Evolutionary conservation across 2,888 invertebrate species (phyloP).

Genomic region (Spisula solida): DNA sequence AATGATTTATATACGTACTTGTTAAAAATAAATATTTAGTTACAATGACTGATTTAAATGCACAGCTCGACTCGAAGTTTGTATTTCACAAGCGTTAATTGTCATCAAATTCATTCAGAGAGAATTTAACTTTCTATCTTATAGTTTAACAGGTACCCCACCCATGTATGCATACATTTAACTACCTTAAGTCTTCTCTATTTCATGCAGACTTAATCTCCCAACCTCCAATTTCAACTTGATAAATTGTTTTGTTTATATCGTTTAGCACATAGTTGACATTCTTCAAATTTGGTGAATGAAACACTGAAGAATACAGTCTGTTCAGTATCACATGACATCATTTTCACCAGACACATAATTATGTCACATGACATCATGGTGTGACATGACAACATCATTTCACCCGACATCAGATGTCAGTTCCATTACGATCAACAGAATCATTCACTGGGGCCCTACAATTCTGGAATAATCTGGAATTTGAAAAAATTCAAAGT

Average conservation of each 20-base stretch:
- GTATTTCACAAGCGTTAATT: too few species aligned
- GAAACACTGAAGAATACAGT: background rate
- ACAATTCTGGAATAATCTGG: too few species aligned
- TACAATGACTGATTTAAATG: too few species aligned
- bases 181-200: background rate
- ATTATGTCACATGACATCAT: background rate
- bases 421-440: too few species aligned
- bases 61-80: too few species aligned
- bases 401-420: too few species aligned
- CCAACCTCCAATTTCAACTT: background rate
- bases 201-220: background rate
- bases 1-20: too few species aligned
- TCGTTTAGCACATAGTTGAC: background rate
- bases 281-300: background rate
- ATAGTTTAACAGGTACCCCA: background rate
- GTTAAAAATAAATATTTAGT: too few species aligned
- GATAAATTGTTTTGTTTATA: constrained; percentile 25
- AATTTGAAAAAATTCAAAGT: too few species aligned
- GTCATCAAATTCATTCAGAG: background rate
- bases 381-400: too few species aligned
- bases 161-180: background rate
- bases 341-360: background rate
- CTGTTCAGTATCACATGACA: background rate
- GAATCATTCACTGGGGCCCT: too few species aligned
- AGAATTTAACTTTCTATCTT: background rate